Base-by-base conservation (phyloP, 2,797 vertebrate genomes). In the Siniperca scherzeri region DNA sequence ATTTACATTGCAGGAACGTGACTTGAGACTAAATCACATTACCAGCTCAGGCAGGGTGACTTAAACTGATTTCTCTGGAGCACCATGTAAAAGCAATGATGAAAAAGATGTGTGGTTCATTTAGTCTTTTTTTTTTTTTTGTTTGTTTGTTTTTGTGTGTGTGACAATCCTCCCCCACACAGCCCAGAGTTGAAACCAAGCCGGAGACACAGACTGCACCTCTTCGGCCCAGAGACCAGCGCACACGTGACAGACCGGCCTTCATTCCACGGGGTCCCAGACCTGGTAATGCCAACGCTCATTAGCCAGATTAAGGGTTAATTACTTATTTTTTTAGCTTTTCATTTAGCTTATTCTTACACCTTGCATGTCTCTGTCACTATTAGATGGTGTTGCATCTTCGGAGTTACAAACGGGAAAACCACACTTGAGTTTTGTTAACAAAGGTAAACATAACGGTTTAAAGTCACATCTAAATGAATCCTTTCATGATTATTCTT, bases 181-280 rank as follows among this genome's bases (percentile, higher is more conserved):
- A 98, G 97, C 94, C 96, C 78, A 96, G 97, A 95, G 95, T 94
- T 81, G 98, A 99, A 91, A 85, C 94, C 85, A 99, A 98, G 91
- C 95, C 95, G 2, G 98, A 99, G 94, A 93, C 95, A 78, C 97
- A 97, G 65, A 93, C 96, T 6, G 94, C 96, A 2, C 95, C 97
- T 74, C 95, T 97, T 67, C 96, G 97, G 21, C 94, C 97, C 48
- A 96, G 97, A 91, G 98, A 99, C 82, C 98, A 98, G 53, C 97
- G 98, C 57, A 96, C 97, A 27, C 95, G 98, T 2, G 98, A 99
- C 81, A 95, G 98, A 93, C 97, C 97, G 0, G 88, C 96, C 40
- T 98, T 99, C 84, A 93, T 96, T 19, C 95, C 95, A 0, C 95
- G 98, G 70, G 97, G 97, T 68, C 96, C 97, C 78, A 96, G 98